Evolutionary conservation across 2,113 vertebrate species (phyloP), one percentile per base, ranked within the genome.

Genomic region (Mormyrus iriodes): DNA sequence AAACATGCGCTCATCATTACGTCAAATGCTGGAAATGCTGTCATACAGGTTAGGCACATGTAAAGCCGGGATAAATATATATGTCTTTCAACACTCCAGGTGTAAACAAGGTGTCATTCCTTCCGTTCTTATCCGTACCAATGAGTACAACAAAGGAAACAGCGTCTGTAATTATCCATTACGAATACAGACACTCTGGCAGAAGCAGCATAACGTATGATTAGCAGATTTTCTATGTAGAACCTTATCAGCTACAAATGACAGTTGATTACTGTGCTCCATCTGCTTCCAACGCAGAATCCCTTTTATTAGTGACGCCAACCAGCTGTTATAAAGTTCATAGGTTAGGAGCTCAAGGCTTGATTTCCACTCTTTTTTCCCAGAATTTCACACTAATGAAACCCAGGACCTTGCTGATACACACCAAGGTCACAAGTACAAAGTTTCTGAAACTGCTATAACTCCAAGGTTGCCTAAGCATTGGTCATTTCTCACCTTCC

Each of bases 231-330:
- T 84, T 84, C n/a, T 48, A 84, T 24, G 13, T 19, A 13, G 17
- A 84, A 42, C 82, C 21, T 84, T 84, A 84, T 84, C 44, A 84
- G 24, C 39, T 48, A 84, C 82, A 46, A 84, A 84, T 84, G 44
- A 84, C 46, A 27, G 42, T 84, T n/a, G 82, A 48, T 48, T n/a
- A 48, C 19, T 10, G 82, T 24, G 21, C 21, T 48, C 82, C 82
- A 84, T 48, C 82, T 48, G 82, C 44, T 24, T 48, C 44, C 44
- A 24, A 48, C 21, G 24, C 82, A 84, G 39, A 44, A 82, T 24
- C 76, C 76, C 76, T 8, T 82, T 44, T 82, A 44, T 82, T 82
- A 82, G 35, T 82, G 82, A 84, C 31, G 21, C 17, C 42, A 48
- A 44, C 35, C 39, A 84, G 82, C 44, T 84, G 39, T 84, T 44